A percentile compares a stretch with the other conserved stretches of the same genome.
Conservation (phyloP, 2,113 vertebrate species). For the Colossoma macropomum region DNA sequence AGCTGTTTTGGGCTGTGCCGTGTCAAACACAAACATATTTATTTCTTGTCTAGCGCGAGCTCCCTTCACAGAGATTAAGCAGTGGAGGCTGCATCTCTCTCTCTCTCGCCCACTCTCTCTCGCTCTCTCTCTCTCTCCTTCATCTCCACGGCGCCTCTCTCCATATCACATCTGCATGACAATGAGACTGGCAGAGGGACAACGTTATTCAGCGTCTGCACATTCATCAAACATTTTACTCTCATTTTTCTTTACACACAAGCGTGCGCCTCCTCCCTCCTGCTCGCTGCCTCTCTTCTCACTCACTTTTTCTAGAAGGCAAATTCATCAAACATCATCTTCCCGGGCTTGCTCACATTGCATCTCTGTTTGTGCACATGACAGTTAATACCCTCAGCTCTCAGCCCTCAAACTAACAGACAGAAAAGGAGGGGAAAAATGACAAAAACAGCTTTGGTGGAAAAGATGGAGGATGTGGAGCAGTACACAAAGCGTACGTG, state of each 20-base stretch:
- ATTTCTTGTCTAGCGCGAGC: constrained; percentile 37
- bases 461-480: not conserved
- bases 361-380: constrained; percentile 11
- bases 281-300: not conserved
- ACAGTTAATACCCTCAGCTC: not conserved
- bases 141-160: constrained; percentile 34
- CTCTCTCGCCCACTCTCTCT: not conserved
- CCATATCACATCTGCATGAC: constrained; percentile 54
- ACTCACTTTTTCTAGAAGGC: constrained; percentile 11
- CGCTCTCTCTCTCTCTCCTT: not conserved
- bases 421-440: not conserved
- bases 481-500: not conserved
- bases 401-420: not conserved
- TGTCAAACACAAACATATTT: constrained; percentile 47
- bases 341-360: constrained; percentile 8
- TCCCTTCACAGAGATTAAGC: constrained; percentile 32
- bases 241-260: constrained; percentile 12
- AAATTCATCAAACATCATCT: constrained; percentile 23
- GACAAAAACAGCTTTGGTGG: not conserved
- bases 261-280: not conserved
- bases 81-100: not conserved
- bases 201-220: constrained; percentile 55
- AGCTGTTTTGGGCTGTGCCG: constrained; percentile 22
- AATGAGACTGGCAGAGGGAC: constrained; percentile 56
- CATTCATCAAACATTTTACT: constrained; percentile 44